phyloP scores from a whole-genome alignment of 2,113 vertebrate species.

The Hemibates koningsi region DNA sequence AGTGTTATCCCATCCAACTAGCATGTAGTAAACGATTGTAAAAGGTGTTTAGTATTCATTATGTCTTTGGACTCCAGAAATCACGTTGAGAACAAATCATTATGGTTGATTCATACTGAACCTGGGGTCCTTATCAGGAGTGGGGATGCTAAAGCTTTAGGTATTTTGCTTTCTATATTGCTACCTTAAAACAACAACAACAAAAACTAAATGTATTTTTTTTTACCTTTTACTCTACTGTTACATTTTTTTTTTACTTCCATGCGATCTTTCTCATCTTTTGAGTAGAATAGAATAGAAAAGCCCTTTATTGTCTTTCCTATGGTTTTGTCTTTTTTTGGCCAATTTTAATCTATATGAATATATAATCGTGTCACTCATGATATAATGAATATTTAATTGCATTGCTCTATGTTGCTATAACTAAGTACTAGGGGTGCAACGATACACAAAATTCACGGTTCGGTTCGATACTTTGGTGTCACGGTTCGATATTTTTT shows the following conservation, averaged over 20 bases:
- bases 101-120: not conserved
- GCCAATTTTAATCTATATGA: not conserved
- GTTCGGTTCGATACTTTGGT: too few relatives aligned
- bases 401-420: not conserved
- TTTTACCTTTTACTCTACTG: not conserved
- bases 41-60: not conserved
- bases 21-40: not conserved
- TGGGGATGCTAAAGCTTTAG: not conserved
- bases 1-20: not conserved
- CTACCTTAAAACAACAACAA: not conserved
- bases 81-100: not conserved
- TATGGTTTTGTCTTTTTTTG: not conserved
- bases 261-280: not conserved
- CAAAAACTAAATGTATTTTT: not conserved
- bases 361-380: not conserved
- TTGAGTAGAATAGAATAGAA: not conserved
- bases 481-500: too few relatives aligned
- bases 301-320: not conserved
- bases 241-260: fast-evolving
- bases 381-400: not conserved
- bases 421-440: not conserved
- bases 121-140: not conserved
- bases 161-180: not conserved
- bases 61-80: not conserved
- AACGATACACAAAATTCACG: too few relatives aligned